Conservation (phyloP, 2,797 vertebrate species). For the Eutrigla gurnardus region DNA sequence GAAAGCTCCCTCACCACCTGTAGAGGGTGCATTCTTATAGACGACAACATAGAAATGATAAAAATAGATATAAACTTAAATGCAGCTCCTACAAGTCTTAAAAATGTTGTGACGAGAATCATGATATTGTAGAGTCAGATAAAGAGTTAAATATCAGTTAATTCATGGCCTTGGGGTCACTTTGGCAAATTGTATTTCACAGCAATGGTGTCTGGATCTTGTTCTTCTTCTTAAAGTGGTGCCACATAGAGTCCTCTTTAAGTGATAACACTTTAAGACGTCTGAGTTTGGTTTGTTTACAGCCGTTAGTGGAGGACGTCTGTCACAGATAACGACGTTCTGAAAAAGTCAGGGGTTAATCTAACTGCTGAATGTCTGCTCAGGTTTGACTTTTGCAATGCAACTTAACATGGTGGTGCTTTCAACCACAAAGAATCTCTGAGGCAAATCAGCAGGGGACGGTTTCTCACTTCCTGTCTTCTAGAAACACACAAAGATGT, state of each 20-base stretch:
- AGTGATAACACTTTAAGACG: no score
- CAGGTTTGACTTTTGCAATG: rapidly evolving
- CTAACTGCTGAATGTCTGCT: not conserved
- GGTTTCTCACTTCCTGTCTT: not conserved
- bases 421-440: not conserved
- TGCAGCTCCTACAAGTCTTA: not conserved
- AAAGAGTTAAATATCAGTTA: not conserved
- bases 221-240: not conserved
- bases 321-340: not conserved
- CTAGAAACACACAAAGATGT: not conserved
- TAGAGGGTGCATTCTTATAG: no score
- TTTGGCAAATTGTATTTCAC: not conserved
- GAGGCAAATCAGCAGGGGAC: no score
- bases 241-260: no score
- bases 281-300: no score
- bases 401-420: rapidly evolving
- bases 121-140: not conserved
- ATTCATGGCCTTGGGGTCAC: not conserved
- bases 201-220: no score
- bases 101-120: not conserved
- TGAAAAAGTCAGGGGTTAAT: no score
- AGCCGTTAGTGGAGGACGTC: not conserved
- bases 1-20: no score
- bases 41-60: no score
- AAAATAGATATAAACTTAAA: no score